Base-by-base conservation (phyloP, 1,140 invertebrate species). In the Microplitis mediator region DNA sequence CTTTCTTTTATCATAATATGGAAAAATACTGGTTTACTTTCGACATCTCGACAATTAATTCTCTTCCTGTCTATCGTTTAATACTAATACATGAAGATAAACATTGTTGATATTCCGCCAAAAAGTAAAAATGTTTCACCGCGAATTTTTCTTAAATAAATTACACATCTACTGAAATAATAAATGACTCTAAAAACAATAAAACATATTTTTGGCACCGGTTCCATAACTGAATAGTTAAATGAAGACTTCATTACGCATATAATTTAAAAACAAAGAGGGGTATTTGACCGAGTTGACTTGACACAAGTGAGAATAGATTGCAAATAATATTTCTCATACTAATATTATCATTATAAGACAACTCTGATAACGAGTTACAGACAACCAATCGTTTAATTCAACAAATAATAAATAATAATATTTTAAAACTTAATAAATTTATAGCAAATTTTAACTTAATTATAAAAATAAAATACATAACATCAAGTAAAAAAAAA, bases 1-100 rank as follows among this genome's bases (percentile, higher is more conserved):
- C 8, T 11, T 45, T 45, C 39, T 45, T 45, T 8, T 61, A 23
- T 61, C 31, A 23, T 66, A 45, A 36, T 13, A 66, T 66, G 5
- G 36, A 45, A 45, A 52, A 66, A 50, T 52, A 66, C 50, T 66
- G 64, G 64, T 45, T 16, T 23, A 4, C 36, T 66, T 66, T 66
- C 64, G 23, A 32, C 60, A 11, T 61, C 13, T 14, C 39, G 2
- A 11, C 11, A 45, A 9, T 45, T 45, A 45, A 45, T 45, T 45
- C 6, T 45, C 39, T 9, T 45, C 8, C 11, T 45, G 8, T 45
- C 6, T 45, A 45, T 45, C 23, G 23, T 23, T 23, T 23, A 23
- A 45, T 45, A 45, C 0, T 9, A 1, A 39, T 45, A 6, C 3
- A 45, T 45, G 5, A 9, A 45, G 39, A 45, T 1, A 4, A 6